Evolutionary conservation across 2,888 invertebrate genomes (phyloP).

Genomic region (Microplitis manilae): DNA sequence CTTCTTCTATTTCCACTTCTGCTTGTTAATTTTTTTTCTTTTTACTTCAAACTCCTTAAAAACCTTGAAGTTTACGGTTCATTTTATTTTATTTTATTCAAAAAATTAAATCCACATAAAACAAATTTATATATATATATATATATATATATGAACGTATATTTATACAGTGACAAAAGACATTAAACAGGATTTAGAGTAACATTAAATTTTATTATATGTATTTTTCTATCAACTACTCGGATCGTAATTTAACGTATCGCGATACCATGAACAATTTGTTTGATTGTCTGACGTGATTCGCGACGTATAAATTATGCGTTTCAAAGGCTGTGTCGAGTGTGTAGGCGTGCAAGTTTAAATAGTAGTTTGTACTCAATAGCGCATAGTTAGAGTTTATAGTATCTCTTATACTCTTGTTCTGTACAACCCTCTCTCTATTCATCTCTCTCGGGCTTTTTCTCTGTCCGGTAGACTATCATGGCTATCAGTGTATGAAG

Average conservation of each 20-base stretch:
- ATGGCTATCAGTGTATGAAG: not conserved
- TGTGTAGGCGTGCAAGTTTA: not conserved
- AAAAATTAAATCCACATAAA: too few species aligned
- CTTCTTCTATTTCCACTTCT: slow-evolving; percentile 1
- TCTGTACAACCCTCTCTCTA: not conserved
- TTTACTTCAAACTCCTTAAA: too few species aligned
- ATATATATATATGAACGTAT: too few species aligned
- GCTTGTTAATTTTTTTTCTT: too few species aligned
- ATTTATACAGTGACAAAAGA: too few species aligned
- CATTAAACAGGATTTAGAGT: too few species aligned
- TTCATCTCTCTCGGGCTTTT: not conserved
- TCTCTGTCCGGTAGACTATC: not conserved
- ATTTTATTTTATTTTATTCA: too few species aligned
- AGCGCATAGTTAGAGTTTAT: not conserved
- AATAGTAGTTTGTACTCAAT: not conserved
- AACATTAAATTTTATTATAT: not conserved
- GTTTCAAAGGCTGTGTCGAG: not conserved
- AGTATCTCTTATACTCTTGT: not conserved
- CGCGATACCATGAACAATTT: not conserved
- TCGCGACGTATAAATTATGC: slow-evolving; percentile 15
- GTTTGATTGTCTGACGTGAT: slow-evolving; percentile 7
- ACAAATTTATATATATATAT: too few species aligned
- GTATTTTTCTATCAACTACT: too few species aligned
- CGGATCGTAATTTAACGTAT: slow-evolving; percentile 10
- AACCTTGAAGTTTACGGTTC: too few species aligned